Base-by-base conservation (phyloP, 2,797 vertebrate genomes). In the Anguilla obscura region DNA sequence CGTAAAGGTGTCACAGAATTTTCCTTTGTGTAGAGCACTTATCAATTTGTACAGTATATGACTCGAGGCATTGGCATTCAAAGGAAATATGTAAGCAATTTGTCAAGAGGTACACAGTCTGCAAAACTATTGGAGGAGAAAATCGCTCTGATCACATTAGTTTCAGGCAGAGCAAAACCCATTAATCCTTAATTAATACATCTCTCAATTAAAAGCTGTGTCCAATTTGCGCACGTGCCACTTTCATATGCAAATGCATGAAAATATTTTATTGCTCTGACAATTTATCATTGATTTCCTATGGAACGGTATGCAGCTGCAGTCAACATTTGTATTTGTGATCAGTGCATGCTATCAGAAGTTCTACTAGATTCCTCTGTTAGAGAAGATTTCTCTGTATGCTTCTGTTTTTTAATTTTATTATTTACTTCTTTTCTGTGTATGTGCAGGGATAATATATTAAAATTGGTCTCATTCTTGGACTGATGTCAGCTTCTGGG, bases 21-120 rank as follows among this genome's bases (percentile, higher is more conserved):
- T 89, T 90, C 93, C 89, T 90, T 89, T 89, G 88, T 91, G 91
- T 93, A 89, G 92, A 92, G 88, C 88, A 87, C 91, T 90, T 48
- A 87, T 88, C 90, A 24, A 85, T 90, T 87, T 85, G 58, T 87
- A 82, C 93, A 93, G 58, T 87, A 82, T 94, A 93, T 94, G 89
- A 91, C 93, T 93, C 88, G 89, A 89, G 91, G 91, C 91, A 90
- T 79, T 92, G 92, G 91, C 92, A 92, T 90, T 85, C 89, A 86
- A 56, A 69, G 69, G 30, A 90, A 84, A 91, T 93, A 88, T 93
- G 92, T 92, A 93, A 93, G 93, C 90, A 93, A 87, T 92, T 92
- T 91, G 86, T 93, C 86, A 56, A 86, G 69, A 88, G 50, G 87
- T 85, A 76, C 87, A 86, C 79, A 71, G 84, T 66, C 36, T 85